Evolutionary conservation across 2,113 vertebrate species (phyloP), one percentile per base, ranked within the genome.

Genomic region (Oncorhynchus gorbuscha): DNA sequence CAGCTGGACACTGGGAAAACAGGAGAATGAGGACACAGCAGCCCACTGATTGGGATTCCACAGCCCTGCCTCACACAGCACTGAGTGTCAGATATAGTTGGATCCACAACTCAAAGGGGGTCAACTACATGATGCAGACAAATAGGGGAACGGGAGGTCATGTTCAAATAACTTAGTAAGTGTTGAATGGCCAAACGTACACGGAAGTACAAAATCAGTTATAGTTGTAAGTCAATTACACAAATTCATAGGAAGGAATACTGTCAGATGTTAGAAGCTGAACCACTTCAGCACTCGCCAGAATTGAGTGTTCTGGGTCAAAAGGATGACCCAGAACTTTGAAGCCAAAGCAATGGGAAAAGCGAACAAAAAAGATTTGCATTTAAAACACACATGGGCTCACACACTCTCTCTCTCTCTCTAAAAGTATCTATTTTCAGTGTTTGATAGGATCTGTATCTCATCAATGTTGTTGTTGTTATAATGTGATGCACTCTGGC

Each of bases 21-120:
- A 76, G 73, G 45, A 79, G 87, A 90, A 91, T 85, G 88, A 89
- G 91, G 89, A 92, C 90, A 86, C 77, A 45, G 81, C 71, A 12
- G 81, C 76, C 68, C 2, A 39, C 85, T 90, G 84, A 89, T 87
- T 87, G 86, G 83, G 85, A 89, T 78, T 71, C 30, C 7, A 20
- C 55, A 64, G 75, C 58, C 45, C 18, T 48, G 73, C 86, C 79
- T 84, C 87, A 80, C 9, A 45, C 28, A 81, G 16, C 51, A 76
- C 82, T 80, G 75, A 85, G 79, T 45, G 81, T 80, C 86, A 88
- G 85, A 85, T 89, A 90, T 87, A 83, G 88, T 88, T 73, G 87
- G 89, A 91, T 90, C 88, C 85, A 67, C 82, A 45, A 45, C 39
- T 45, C 39, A 45, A 45, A 45, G 39, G 39, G 39, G 39, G 39